Percentiles rank a stretch among this genome's conserved stretches.
Evolutionary conservation across 2,888 invertebrate genomes (phyloP).

Genomic region (Alloscopus bannaensis): DNA sequence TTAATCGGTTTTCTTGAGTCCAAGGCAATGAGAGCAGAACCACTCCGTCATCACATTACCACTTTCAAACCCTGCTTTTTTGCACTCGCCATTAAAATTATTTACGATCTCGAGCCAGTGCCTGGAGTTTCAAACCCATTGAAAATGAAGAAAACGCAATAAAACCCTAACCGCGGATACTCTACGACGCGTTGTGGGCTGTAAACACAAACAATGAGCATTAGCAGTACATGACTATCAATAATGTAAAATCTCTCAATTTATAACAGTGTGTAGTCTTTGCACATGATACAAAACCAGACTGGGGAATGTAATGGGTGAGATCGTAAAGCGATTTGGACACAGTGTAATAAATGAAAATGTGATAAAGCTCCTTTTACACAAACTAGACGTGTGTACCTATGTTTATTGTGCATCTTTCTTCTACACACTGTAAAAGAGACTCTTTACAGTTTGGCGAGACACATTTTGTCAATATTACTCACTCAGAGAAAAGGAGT

Average conservation of each 20-base stretch:
- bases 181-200: not conserved
- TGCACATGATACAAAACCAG: no score
- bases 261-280: no score
- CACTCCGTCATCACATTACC: no score
- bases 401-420: not conserved
- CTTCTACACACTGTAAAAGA: no score
- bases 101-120: not conserved
- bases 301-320: no score
- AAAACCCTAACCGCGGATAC: slow-evolving; percentile 31
- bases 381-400: not conserved
- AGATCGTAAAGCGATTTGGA: slow-evolving; percentile 5
- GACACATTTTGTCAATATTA: no score
- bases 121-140: not conserved
- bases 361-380: not conserved
- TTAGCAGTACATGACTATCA: not conserved
- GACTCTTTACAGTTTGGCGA: no score
- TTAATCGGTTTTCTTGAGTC: no score
- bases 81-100: no score
- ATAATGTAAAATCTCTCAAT: no score
- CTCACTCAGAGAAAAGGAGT: slow-evolving; percentile 1
- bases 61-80: no score
- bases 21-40: no score
- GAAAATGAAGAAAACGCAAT: slow-evolving; percentile 14
- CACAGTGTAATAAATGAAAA: slow-evolving; percentile 1
- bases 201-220: slow-evolving; percentile 27